phyloP scores from a whole-genome alignment of 1,140 invertebrate species.

The Bombyx mandarina region DNA sequence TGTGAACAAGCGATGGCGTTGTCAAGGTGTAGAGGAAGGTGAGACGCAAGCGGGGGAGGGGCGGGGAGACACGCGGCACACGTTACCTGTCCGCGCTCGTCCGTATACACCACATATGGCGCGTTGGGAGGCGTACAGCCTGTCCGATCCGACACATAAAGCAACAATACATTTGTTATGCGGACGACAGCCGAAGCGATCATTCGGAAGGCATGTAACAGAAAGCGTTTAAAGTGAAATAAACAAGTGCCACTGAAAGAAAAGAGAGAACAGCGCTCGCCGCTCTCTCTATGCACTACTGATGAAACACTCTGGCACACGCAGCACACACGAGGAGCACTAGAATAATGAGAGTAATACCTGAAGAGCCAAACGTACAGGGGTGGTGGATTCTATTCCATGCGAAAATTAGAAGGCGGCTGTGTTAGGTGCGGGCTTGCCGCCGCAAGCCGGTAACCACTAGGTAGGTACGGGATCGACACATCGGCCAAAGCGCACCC shows the following conservation, averaged over 20 bases:
- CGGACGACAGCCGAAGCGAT: constrained; percentile 64
- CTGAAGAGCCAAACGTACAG: constrained; percentile 69
- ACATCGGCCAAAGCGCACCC: constrained; percentile 67
- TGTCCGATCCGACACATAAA: constrained; percentile 60
- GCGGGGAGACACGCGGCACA: constrained; percentile 46
- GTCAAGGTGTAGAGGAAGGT: constrained; percentile 3
- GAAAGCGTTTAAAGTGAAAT: constrained; percentile 69
- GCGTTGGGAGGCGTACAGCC: constrained; percentile 82
- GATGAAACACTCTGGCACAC: constrained; percentile 56
- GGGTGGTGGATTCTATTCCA: constrained; percentile 67
- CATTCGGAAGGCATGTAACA: constrained; percentile 72
- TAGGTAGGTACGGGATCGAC: constrained; percentile 50
- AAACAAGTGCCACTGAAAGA: constrained; percentile 59
- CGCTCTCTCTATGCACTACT: constrained; percentile 35
- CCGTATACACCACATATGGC: constrained; percentile 94
- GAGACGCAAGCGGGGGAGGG: constrained; percentile 5
- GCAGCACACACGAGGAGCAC: constrained; percentile 61
- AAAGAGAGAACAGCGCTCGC: constrained; percentile 38
- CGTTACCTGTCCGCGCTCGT: constrained; percentile 94
- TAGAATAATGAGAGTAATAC: constrained; percentile 67
- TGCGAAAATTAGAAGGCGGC: constrained; percentile 69
- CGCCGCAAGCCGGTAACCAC: constrained; percentile 60
- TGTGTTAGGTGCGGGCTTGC: constrained; percentile 66
- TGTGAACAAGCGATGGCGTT: too few relatives aligned
- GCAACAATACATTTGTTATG: constrained; percentile 67